These are phyloP conservation scores for Isichthys henryi DNA, from an alignment of 2,113 vertebrate species.

Conservation along the genomic window DNA sequence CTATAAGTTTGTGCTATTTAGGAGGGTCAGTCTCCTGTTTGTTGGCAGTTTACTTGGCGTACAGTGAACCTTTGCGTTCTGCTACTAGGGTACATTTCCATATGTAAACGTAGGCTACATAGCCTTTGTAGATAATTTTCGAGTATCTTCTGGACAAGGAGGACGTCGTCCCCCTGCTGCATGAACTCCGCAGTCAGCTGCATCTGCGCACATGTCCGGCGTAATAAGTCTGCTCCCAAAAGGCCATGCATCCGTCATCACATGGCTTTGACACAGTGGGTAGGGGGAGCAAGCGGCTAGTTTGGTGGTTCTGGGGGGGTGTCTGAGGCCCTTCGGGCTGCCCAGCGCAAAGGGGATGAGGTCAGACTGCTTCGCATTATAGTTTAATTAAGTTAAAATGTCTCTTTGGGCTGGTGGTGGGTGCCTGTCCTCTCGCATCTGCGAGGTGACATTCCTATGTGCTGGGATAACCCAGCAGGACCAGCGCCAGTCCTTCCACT, in stretches of 20 bases:
- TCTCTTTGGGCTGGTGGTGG: constrained; percentile 43
- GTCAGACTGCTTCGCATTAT: constrained; percentile 63
- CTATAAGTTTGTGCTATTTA: neutral
- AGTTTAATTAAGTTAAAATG: constrained; percentile 64
- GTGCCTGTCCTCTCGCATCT: constrained; percentile 53
- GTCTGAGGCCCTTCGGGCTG: constrained; percentile 11
- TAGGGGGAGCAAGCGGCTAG: constrained; percentile 3
- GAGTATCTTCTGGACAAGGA: neutral
- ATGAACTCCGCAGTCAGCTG: neutral
- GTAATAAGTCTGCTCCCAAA: neutral
- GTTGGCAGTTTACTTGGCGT: neutral
- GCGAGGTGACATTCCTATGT: constrained; percentile 43
- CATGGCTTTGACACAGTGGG: constrained; percentile 16
- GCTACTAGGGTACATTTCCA: neutral
- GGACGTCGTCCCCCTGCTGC: neutral
- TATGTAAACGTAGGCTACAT: neutral
- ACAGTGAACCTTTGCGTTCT: neutral
- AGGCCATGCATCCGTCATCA: constrained; percentile 1
- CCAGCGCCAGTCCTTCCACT: constrained; percentile 6
- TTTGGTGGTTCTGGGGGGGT: neutral
- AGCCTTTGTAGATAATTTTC: neutral
- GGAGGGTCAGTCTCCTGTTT: neutral
- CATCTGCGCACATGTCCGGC: neutral
- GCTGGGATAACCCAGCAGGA: constrained; percentile 38
- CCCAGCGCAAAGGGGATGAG: constrained; percentile 29